Conservation (phyloP, 2,888 invertebrate genomes). For the Caradrina kadenii region DNA sequence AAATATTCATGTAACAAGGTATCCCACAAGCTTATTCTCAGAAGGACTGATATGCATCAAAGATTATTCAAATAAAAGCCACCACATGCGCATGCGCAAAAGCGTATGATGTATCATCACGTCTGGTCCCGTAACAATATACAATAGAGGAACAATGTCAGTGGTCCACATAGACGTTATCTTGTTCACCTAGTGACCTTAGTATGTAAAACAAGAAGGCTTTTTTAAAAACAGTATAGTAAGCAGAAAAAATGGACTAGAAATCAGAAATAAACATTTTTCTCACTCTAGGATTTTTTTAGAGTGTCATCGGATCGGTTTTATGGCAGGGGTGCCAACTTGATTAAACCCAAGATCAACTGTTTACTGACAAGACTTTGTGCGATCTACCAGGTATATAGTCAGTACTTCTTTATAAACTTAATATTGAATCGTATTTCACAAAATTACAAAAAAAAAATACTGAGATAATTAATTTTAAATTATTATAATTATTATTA, state of each 20-base stretch:
- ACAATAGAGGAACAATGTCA: constrained; percentile 36
- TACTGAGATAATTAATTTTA: too few relatives aligned
- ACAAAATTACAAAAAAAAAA: too few relatives aligned
- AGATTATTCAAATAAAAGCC: constrained; percentile 39
- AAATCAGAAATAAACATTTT: too few relatives aligned
- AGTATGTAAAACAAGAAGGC: not conserved
- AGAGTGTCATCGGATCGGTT: too few relatives aligned
- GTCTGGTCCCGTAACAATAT: constrained; percentile 45
- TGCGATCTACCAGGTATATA: too few relatives aligned
- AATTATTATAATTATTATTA: too few relatives aligned
- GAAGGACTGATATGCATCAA: constrained; percentile 47
- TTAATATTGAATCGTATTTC: too few relatives aligned
- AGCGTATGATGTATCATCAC: constrained; percentile 34
- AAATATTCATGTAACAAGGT: constrained; percentile 14
- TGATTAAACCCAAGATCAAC: too few relatives aligned
- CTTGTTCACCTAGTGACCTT: constrained; percentile 37
- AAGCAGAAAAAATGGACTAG: not conserved
- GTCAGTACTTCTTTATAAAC: too few relatives aligned
- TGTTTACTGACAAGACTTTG: too few relatives aligned
- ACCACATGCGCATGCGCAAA: constrained; percentile 19
- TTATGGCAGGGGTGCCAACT: too few relatives aligned
- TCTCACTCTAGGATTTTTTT: too few relatives aligned
- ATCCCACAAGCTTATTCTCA: constrained; percentile 23
- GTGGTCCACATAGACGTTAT: constrained; percentile 32
- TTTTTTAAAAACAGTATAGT: not conserved